A percentile compares a stretch with the other conserved stretches of the same genome.
Evolutionary conservation across 1,140 invertebrate species (phyloP).

Genomic region (Drosophila kanapiae): DNA sequence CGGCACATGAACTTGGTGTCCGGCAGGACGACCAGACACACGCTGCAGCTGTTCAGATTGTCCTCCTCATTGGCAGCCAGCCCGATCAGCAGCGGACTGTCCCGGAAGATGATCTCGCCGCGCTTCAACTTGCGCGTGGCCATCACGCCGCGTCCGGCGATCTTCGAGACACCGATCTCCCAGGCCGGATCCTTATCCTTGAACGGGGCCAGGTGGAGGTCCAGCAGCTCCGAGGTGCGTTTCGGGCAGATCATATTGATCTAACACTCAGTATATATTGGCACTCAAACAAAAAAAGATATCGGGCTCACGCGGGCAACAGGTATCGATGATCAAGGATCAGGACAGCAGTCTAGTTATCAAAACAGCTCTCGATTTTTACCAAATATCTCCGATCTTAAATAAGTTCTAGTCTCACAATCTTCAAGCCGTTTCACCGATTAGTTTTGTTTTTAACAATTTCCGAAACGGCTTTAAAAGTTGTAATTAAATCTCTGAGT

Average conservation of each 20-base stretch:
- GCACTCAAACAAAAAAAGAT: slow-evolving; percentile 49
- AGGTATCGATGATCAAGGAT: not conserved
- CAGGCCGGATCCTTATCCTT: slow-evolving; percentile 83
- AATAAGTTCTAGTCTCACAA: slow-evolving; percentile 1
- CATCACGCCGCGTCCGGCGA: slow-evolving; percentile 87
- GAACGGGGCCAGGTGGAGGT: slow-evolving; percentile 77
- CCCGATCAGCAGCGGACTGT: slow-evolving; percentile 89
- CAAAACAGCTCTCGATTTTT: not conserved
- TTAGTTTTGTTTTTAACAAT: not conserved
- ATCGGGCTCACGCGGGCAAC: not conserved
- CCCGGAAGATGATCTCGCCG: slow-evolving; percentile 90
- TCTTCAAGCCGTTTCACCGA: not conserved
- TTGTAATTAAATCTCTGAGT: not conserved
- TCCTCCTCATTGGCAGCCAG: slow-evolving; percentile 85
- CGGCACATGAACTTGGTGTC: slow-evolving; percentile 85
- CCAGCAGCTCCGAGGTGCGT: slow-evolving; percentile 78
- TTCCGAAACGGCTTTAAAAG: not conserved
- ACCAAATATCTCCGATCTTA: not conserved
- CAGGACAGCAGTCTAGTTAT: not conserved
- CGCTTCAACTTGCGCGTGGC: slow-evolving; percentile 88
- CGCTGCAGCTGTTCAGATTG: slow-evolving; percentile 70
- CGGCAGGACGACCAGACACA: slow-evolving; percentile 79
- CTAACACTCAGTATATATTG: slow-evolving; percentile 3
- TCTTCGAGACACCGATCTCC: slow-evolving; percentile 78
- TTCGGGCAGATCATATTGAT: slow-evolving; percentile 79